These are phyloP conservation scores for Solenopsis invicta DNA, from an alignment of 1,140 invertebrate genomes.

Conservation along the genomic window DNA sequence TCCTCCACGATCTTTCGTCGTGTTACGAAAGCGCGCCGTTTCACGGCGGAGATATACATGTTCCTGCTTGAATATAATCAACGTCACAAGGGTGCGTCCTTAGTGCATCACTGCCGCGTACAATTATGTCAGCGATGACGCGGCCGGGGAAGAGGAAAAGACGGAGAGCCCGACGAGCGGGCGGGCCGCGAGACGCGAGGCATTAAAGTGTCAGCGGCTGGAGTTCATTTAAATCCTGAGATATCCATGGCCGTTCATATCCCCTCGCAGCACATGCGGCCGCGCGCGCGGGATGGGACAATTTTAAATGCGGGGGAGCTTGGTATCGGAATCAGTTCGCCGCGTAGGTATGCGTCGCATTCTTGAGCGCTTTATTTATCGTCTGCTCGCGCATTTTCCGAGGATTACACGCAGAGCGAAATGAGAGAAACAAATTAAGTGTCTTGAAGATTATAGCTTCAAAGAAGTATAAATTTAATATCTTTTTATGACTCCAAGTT, in stretches of 20 bases:
- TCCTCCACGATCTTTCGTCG: conserved; percentile 24
- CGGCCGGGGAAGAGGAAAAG: conserved; percentile 35
- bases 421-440: neutral
- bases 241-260: conserved; percentile 49
- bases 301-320: conserved; percentile 61
- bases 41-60: conserved; percentile 62
- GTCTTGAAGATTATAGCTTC: neutral
- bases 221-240: conserved; percentile 74
- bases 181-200: conserved; percentile 48
- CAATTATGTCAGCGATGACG: conserved; percentile 78
- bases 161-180: conserved; percentile 32
- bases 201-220: conserved; percentile 77
- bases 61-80: conserved; percentile 72
- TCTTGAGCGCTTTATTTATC: neutral
- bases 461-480: neutral
- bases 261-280: conserved; percentile 20
- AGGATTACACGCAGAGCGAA: too few relatives aligned
- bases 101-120: conserved; percentile 72
- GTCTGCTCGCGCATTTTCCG: neutral
- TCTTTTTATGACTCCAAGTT: too few relatives aligned
- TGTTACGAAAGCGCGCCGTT: conserved; percentile 68
- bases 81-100: conserved; percentile 68
- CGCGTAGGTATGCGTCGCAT: neutral
- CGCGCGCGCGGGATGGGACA: conserved; percentile 33
- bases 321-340: conserved; percentile 30